Conservation (phyloP, 2,797 vertebrate genomes). For the Oophaga sylvatica region DNA sequence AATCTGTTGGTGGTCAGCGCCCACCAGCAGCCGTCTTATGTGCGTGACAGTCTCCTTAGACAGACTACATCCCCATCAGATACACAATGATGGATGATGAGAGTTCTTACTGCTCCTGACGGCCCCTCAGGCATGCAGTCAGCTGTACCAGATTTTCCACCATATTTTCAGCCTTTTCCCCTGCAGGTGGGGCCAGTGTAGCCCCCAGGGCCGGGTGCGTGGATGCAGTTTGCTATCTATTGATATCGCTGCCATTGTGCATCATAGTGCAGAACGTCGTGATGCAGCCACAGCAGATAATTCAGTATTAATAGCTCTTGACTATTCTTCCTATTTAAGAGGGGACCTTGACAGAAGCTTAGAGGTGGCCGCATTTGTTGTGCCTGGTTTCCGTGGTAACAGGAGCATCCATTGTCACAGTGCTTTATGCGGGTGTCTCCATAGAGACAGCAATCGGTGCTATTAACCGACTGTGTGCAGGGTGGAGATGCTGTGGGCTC, state of each 20-base stretch:
- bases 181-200: neutral
- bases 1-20: no score
- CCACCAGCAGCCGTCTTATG: no score
- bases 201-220: no score
- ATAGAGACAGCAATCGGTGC: conserved; percentile 71
- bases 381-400: conserved; percentile 75
- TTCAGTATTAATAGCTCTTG: conserved; percentile 1
- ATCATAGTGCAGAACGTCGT: conserved; percentile 2
- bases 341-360: conserved; percentile 50
- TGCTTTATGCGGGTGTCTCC: conserved; percentile 75
- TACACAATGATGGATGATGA: neutral
- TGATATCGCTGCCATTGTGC: neutral
- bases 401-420: conserved; percentile 64
- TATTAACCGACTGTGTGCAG: conserved; percentile 19
- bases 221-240: neutral
- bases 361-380: conserved; percentile 68
- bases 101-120: neutral
- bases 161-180: no score
- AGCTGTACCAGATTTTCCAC: neutral
- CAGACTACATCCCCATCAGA: neutral
- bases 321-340: conserved; percentile 40
- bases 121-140: no score
- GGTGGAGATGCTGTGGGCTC: neutral
- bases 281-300: conserved; percentile 20
- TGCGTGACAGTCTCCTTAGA: no score